These are phyloP conservation scores for Callaeas wilsoni DNA, from an alignment of 2,113 vertebrate species.

Conservation along the genomic window DNA sequence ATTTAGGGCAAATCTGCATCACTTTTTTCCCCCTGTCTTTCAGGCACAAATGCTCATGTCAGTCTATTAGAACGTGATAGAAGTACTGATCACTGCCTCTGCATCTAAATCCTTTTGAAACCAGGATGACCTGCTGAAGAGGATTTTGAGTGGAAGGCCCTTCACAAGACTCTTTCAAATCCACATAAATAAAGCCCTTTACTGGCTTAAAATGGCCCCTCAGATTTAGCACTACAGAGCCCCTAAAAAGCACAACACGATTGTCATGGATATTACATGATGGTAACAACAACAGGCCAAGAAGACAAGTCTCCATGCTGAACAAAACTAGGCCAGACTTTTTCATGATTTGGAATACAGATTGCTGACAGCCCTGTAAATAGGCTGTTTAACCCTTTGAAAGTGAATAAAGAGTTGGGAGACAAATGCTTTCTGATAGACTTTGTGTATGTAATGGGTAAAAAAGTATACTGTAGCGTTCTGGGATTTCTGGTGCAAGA, in stretches of 20 bases:
- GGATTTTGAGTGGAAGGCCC: constrained; percentile 89
- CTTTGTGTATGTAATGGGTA: constrained; percentile 83
- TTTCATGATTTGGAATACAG: constrained; percentile 81
- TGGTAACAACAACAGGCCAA: constrained; percentile 91
- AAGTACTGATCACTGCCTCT: constrained; percentile 89
- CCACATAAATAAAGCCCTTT: constrained; percentile 98
- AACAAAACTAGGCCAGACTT: constrained; percentile 93
- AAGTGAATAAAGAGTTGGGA: constrained; percentile 88
- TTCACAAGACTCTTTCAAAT: constrained; percentile 98
- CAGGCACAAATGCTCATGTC: constrained; percentile 85
- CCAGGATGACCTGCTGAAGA: constrained; percentile 88
- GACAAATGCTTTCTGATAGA: constrained; percentile 96
- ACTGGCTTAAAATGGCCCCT: constrained; percentile 97
- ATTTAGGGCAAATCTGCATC: constrained; percentile 79
- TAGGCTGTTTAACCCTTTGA: constrained; percentile 99
- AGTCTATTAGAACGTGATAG: constrained; percentile 94
- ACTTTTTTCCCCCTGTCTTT: constrained; percentile 75
- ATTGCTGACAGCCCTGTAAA: constrained; percentile 96
- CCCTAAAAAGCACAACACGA: constrained; percentile 91
- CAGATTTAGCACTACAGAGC: constrained; percentile 90
- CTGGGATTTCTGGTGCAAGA: neutral
- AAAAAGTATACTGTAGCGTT: constrained; percentile 73
- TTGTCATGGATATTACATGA: constrained; percentile 99
- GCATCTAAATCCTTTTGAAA: constrained; percentile 94
- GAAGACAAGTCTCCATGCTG: constrained; percentile 86